Base-by-base conservation (phyloP, 2,113 vertebrate species). In the Neolamprologus falcicula region DNA sequence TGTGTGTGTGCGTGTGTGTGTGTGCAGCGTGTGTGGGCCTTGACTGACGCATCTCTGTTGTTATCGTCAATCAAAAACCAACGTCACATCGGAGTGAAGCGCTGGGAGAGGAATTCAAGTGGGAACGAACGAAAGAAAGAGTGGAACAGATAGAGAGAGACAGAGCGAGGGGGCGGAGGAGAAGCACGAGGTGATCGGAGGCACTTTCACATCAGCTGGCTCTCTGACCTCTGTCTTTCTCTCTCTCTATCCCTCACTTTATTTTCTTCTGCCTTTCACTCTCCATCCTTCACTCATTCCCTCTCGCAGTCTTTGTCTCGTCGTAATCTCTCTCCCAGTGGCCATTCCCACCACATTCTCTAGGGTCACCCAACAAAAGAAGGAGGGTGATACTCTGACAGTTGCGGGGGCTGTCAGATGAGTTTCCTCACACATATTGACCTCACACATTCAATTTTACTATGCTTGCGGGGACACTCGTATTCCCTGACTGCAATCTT, bases 71-170 rank as follows among this genome's bases (percentile, higher is more conserved):
- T 95, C 92, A 90, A 84, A 93, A 90, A 78, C 87, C 82, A n/a
- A 87, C 92, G 94, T 96, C 94, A 95, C 85, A 84, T 80, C 28
- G 86, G 86, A 92, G 89, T 89, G 93, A 93, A 94, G 94, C 87
- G 86, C 95, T 94, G 93, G 93, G 94, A 96, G 90, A 91, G 94
- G 95, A 96, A 96, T 96, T 93, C 92, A 93, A 94, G 94, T 95
- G 94, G 94, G 95, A 95, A 92, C 21, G 86, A 63, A 88, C 82
- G 92, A 92, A 86, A 92, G 90, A 93, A 89, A 94, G 93, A 90
- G 92, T 26, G 89, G 89, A 91, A 92, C 83, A 92, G 92, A 94
- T 84, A 93, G 90, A 93, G 86, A 93, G 88, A 83, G 91, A 93
- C 83, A 93, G 93, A 91, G 86, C 35, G 83, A 85, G 92, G 91